These are phyloP conservation scores for Himalopsyche kuldschensis DNA, from an alignment of 2,888 invertebrate genomes.

Conservation along the genomic window DNA sequence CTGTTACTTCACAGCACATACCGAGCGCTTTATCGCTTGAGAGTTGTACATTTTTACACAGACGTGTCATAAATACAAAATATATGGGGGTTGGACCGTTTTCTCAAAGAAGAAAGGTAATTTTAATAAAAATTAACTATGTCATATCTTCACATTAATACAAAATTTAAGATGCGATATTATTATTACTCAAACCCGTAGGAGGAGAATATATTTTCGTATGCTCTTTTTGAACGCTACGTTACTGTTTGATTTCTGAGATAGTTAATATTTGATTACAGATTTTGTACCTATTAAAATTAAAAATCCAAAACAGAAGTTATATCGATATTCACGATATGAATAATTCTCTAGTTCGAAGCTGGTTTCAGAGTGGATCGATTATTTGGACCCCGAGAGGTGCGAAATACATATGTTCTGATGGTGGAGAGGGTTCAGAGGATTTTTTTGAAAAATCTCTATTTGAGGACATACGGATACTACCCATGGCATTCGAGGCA, in stretches of 20 bases:
- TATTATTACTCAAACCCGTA: neutral
- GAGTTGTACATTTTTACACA: constrained; percentile 18
- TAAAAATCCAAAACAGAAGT: too few relatives aligned
- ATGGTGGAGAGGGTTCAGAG: too few relatives aligned
- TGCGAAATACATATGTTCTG: too few relatives aligned
- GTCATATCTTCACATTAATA: constrained; percentile 36
- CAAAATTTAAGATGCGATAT: constrained; percentile 22
- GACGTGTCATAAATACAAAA: constrained; percentile 32
- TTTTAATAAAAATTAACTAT: constrained; percentile 36
- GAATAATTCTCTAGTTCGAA: too few relatives aligned
- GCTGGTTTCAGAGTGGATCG: too few relatives aligned
- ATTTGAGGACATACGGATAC: too few relatives aligned
- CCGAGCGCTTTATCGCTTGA: neutral
- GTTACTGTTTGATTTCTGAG: neutral
- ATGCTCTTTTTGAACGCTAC: neutral
- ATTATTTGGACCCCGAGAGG: too few relatives aligned
- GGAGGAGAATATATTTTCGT: neutral
- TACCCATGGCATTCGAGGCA: too few relatives aligned
- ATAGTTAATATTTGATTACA: too few relatives aligned
- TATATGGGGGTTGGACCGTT: constrained; percentile 19
- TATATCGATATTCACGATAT: too few relatives aligned
- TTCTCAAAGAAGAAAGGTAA: constrained; percentile 21
- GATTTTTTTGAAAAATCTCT: too few relatives aligned
- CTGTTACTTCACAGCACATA: neutral
- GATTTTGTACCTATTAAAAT: too few relatives aligned